Evolutionary conservation across 2,797 vertebrate species (phyloP), one percentile per base, ranked within the genome.

Genomic region (Pteropus rufus): DNA sequence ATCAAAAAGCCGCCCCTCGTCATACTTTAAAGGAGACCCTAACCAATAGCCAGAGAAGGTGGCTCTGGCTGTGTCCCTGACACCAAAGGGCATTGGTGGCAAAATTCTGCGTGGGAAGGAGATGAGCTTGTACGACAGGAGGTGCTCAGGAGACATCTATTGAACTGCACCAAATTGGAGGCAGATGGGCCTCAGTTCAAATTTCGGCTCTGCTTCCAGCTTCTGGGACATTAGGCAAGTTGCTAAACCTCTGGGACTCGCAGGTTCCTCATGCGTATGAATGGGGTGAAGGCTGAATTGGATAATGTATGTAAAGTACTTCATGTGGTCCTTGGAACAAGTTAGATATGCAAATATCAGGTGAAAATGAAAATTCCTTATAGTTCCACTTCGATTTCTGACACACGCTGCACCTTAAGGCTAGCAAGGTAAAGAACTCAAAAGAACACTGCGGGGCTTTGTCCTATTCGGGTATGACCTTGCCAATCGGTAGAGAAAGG

Each of bases 1-100:
- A 67, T 91, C 16, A 12, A 89, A 93, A 80, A 54, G 5, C 36
- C 92, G 31, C 62, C 41, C 36, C 79, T 15, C 44, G 18, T 21
- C 77, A 54, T n/a, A 23, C 39, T 70, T 88, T 75, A 44, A 89
- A 96, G 70, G 69, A 83, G 34, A 64, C 15, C 39, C 29, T 80
- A 58, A 41, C 26, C 39, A 54, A 36, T 9, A 86, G 52, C 69
- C 88, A 44, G 54, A 29, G 36, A 81, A 34, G 58, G 39, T 56
- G 58, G 34, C 29, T 44, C 29, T 8, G 14, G 36, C 18, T 0
- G 0, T 7, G 23, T 49, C 16, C 15, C 26, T 21, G 26, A 39
- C 34, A 54, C 60, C 34, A 36, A 56, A 67, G 49, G n/a, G 7
- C 7, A 7, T 7, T 73, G 39, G 75, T 52, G 67, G 44, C 21